Conservation (phyloP, 2,113 vertebrate genomes). For the Nymphicus hollandicus region DNA sequence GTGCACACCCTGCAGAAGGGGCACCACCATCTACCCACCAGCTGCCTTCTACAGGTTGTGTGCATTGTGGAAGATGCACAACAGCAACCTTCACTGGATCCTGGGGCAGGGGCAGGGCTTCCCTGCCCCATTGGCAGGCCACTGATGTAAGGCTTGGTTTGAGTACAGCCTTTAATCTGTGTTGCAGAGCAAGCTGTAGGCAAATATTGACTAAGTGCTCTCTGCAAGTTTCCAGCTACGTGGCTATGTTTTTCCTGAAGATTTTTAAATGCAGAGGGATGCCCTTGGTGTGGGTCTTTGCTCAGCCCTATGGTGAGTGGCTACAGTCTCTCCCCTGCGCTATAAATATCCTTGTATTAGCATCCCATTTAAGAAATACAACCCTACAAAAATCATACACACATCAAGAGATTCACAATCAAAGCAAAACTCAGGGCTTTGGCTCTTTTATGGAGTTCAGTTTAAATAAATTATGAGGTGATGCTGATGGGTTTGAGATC, state of each 20-base stretch:
- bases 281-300: not conserved
- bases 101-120: not conserved
- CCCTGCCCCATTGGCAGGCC: not conserved
- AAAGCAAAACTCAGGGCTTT: not conserved
- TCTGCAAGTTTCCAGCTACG: not conserved
- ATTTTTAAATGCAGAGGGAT: not conserved
- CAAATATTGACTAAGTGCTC: not conserved
- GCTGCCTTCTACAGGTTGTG: not conserved
- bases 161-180: not conserved
- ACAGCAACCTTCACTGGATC: not conserved
- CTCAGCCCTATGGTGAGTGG: accelerated
- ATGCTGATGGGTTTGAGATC: not conserved
- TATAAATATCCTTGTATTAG: not conserved
- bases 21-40: not conserved
- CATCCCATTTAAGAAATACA: not conserved
- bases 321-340: accelerated
- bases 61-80: no score
- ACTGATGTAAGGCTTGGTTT: not conserved
- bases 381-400: not conserved
- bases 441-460: not conserved
- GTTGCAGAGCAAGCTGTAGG: not conserved
- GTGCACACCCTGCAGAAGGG: not conserved
- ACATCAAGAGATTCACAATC: not conserved
- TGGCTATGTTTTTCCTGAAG: not conserved
- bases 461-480: not conserved